phyloP scores from a whole-genome alignment of 2,888 invertebrate species.

The Thecocarcelia acutangulata region DNA sequence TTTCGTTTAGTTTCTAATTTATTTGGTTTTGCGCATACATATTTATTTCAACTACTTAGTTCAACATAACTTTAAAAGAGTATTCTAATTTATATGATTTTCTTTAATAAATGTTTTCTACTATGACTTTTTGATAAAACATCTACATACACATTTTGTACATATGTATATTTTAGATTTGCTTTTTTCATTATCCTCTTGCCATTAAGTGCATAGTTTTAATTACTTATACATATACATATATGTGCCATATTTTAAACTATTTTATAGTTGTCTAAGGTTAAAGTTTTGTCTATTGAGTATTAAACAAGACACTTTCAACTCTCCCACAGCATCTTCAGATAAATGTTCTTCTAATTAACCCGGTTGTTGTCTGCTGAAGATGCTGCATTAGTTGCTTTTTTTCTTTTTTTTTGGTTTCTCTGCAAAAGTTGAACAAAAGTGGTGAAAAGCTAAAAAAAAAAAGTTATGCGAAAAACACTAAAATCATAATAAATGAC shows the following conservation, averaged over 20 bases:
- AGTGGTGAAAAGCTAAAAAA: slow-evolving; percentile 15
- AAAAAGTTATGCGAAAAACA: slow-evolving; percentile 8
- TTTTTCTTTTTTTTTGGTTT: not conserved
- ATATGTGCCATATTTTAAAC: slow-evolving; percentile 57
- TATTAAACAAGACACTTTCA: slow-evolving; percentile 50
- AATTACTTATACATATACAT: slow-evolving; percentile 9
- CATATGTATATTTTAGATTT: no score
- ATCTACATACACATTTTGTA: no score
- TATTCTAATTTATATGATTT: no score
- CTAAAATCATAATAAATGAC: slow-evolving; percentile 59
- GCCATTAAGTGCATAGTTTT: not conserved
- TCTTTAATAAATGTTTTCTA: no score
- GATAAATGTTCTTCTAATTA: slow-evolving; percentile 66
- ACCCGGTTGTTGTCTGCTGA: slow-evolving; percentile 26
- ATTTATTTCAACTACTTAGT: no score
- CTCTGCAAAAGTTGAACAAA: not conserved
- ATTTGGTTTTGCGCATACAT: no score
- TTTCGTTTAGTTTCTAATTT: no score
- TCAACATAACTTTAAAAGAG: no score
- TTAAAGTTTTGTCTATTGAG: slow-evolving; percentile 56
- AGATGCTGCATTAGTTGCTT: not conserved
- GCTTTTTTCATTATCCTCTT: no score
- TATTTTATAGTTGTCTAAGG: slow-evolving; percentile 63
- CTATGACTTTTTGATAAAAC: no score
- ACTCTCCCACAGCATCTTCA: slow-evolving; percentile 41